A percentile compares a stretch with the other conserved stretches of the same genome.
phyloP scores from a whole-genome alignment of 2,113 vertebrate genomes.

The Anarrhichthys ocellatus region DNA sequence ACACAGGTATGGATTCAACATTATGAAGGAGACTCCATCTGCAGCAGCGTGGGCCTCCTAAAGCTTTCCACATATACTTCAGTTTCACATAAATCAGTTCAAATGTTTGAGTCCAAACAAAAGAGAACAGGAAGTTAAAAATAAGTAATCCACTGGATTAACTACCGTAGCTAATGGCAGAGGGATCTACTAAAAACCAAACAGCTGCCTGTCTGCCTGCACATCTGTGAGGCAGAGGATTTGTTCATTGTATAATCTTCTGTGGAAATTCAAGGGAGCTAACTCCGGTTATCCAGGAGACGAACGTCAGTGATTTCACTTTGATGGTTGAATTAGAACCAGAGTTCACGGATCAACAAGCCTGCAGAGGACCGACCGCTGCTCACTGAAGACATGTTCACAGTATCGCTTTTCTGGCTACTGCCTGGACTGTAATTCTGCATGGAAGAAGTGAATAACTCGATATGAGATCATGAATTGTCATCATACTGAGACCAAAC shows the following conservation, averaged over 20 bases:
- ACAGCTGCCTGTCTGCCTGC: neutral
- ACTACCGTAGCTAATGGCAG: neutral
- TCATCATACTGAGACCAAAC: too few species aligned
- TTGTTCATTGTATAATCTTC: neutral
- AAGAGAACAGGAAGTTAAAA: slow-evolving; percentile 5
- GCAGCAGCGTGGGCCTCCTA: too few species aligned
- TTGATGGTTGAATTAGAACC: neutral
- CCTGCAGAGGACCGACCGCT: too few species aligned
- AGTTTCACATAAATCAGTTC: neutral
- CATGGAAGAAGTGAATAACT: too few species aligned
- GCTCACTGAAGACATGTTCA: too few species aligned
- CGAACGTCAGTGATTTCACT: neutral
- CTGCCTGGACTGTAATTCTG: too few species aligned
- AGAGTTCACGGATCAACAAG: neutral
- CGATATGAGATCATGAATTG: too few species aligned
- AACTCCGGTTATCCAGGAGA: neutral
- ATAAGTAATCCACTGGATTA: neutral
- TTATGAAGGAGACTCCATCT: neutral
- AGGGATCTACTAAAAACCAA: neutral
- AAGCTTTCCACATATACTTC: neutral
- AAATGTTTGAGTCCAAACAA: neutral
- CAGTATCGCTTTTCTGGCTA: too few species aligned
- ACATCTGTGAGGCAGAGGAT: neutral
- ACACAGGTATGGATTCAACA: slow-evolving; percentile 88
- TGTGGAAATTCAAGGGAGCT: neutral